phyloP scores from a whole-genome alignment of 2,888 invertebrate genomes.

The Aphidoletes aphidimyza region DNA sequence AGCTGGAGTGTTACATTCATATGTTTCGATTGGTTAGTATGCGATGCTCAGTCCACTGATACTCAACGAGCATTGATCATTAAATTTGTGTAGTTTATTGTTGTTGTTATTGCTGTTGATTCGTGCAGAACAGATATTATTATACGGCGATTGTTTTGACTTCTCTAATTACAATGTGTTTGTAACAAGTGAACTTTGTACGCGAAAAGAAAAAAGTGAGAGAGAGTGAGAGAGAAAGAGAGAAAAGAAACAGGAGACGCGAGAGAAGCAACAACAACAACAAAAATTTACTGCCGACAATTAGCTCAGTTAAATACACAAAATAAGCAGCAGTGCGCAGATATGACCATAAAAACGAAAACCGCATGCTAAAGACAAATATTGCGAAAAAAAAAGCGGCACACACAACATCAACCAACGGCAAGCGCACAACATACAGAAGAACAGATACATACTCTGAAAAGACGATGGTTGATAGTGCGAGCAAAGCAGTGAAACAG shows the following conservation, averaged over 20 bases:
- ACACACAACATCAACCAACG: too few relatives aligned
- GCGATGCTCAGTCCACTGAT: background rate
- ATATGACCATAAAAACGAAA: background rate
- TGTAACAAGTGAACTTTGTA: conserved; percentile 30
- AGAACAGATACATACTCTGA: background rate
- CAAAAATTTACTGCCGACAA: background rate
- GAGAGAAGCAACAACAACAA: background rate
- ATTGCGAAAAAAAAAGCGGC: background rate
- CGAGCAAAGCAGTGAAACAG: background rate
- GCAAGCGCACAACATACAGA: background rate
- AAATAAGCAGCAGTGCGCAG: background rate
- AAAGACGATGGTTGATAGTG: background rate
- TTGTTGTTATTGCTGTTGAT: background rate
- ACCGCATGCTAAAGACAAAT: conserved; percentile 35
- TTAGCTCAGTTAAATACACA: background rate
- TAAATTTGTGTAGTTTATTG: background rate
- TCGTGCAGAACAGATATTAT: background rate
- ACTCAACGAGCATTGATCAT: background rate
- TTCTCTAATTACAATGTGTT: background rate
- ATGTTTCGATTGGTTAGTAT: background rate
- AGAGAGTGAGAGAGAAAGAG: background rate
- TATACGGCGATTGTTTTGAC: background rate
- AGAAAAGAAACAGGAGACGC: background rate
- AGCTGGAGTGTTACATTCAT: background rate
- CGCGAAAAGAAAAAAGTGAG: background rate